Evolutionary conservation across 2,113 vertebrate genomes (phyloP), one percentile per base, ranked within the genome.

Genomic region (Dinomys branickii): DNA sequence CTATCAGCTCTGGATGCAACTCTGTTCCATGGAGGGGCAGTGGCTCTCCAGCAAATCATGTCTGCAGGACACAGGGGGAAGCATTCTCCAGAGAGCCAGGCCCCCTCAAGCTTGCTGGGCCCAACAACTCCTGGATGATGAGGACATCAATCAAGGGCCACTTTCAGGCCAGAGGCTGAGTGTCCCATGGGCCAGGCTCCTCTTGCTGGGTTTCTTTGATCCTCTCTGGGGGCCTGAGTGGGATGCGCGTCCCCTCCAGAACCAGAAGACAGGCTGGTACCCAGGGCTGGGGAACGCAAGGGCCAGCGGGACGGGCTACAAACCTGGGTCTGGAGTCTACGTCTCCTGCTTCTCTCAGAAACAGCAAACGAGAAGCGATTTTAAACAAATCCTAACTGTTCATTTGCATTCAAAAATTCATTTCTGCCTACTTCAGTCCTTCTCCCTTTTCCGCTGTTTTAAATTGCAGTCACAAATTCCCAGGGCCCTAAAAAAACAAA

Each of bases 401-500:
- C 56, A 1, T 94, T 93, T 22, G 19, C 59, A 22, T 80, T 77
- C 30, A 61, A 61, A 87, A 61, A 52, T 41, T 50, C 35, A n/a
- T 80, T 67, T 80, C 28, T 77, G 50, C 41, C 73, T 24, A 52
- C 54, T 91, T 95, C 26, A 83, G 7, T 17, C 47, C 54, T 77
- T 30, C 59, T 30, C 10, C 71, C 47, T n/a, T 61, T 47, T 28
- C n/a, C 11, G 17, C 54, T 77, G n/a, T 87, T 94, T 96, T 85
- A 93, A 83, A 90, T 82, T 44, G 69, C 95, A 87, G 52, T 90
- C 90, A 52, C 63, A 88, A 97, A 90, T 85, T 80, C 63, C 63
- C 78, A 56, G 61, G 8, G 20, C 56, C 80, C 19, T 61, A 91
- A 50, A 86, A 63, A 44, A 54, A 33, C 44, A 52, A 24, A 93